Percentiles rank a stretch among this genome's conserved stretches.
These are phyloP conservation scores for Xiphorhynchus erythropygius DNA, from an alignment of 2,797 vertebrate species.

Conservation along the genomic window DNA sequence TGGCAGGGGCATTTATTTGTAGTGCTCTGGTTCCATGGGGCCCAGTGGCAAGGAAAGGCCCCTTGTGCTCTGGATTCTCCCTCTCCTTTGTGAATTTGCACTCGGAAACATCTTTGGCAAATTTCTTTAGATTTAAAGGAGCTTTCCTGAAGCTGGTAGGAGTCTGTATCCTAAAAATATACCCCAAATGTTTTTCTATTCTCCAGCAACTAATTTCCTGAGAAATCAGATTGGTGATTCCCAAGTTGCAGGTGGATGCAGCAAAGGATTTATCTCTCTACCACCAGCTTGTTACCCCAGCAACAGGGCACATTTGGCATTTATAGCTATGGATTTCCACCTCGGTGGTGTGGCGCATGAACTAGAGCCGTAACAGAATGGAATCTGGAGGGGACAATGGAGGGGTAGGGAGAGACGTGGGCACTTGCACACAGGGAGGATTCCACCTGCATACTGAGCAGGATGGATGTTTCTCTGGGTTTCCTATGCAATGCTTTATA, in stretches of 20 bases:
- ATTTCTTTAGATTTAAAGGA: background rate
- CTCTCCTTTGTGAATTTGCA: background rate
- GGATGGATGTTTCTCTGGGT: background rate
- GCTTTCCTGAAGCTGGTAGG: background rate
- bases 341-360: background rate
- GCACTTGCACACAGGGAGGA: background rate
- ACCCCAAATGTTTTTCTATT: background rate
- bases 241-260: constrained; percentile 52
- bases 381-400: background rate
- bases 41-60: background rate
- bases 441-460: constrained; percentile 27
- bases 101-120: background rate
- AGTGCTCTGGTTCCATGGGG: background rate
- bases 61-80: background rate
- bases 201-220: background rate
- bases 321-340: background rate
- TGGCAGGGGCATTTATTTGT: background rate
- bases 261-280: constrained; percentile 21
- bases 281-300: constrained; percentile 57
- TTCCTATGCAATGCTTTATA: constrained; percentile 18
- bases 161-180: constrained; percentile 22
- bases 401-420: background rate
- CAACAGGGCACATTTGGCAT: constrained; percentile 45
- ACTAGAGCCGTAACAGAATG: background rate
- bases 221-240: constrained; percentile 6